Evolutionary conservation across 2,113 vertebrate genomes (phyloP).

Genomic region (Nothocercus nigrocapillus): DNA sequence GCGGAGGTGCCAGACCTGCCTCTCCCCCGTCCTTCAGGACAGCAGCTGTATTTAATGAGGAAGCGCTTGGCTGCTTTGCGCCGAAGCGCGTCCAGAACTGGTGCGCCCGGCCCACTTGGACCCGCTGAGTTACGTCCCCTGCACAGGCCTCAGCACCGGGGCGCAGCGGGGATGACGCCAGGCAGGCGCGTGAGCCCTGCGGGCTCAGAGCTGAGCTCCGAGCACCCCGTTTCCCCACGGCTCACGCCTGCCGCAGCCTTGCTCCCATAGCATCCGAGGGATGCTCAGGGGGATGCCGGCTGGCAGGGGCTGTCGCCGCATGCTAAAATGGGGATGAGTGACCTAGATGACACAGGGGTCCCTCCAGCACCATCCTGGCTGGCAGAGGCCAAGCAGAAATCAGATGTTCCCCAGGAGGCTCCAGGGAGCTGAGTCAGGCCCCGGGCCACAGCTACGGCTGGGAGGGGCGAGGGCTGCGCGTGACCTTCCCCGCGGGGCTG

Average conservation of each 20-base stretch:
- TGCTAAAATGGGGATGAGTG: not conserved
- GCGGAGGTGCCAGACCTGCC: not conserved
- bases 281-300: not conserved
- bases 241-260: not conserved
- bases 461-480: not conserved
- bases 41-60: not conserved
- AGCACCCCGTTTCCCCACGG: not conserved
- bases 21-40: not conserved
- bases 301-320: accelerated
- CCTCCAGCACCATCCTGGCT: not conserved
- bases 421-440: conserved; percentile 29
- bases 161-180: accelerated
- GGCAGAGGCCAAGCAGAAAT: not conserved
- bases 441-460: not conserved
- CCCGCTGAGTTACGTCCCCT: not conserved
- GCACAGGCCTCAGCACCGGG: accelerated
- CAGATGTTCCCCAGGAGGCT: not conserved
- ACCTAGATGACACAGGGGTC: accelerated
- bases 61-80: not conserved
- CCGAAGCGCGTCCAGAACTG: not conserved
- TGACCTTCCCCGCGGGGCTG: not conserved
- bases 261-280: not conserved
- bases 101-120: not conserved
- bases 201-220: not conserved
- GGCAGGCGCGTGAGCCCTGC: accelerated